Evolutionary conservation across 2,797 vertebrate species (phyloP), one percentile per base, ranked within the genome.

Genomic region (Danio tinwini): DNA sequence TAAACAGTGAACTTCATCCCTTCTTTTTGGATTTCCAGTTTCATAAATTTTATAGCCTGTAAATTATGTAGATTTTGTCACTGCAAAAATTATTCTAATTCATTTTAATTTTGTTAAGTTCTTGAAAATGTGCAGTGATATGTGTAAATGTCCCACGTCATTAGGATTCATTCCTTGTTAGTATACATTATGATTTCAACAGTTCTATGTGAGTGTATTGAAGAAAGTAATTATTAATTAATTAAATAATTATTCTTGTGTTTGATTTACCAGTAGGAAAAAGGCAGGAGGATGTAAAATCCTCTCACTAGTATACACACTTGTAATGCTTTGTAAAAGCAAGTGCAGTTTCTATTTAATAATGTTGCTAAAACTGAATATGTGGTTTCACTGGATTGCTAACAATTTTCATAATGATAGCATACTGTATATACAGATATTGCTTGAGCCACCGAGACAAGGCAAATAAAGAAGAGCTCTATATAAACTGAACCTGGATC

Each of bases 131-230:
- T 53, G 16, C 6, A n/a, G n/a, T n/a, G 29, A 4, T 19, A 70
- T 55, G 68, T 55, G 68, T 53, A 69, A 40, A 70, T 40, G 52
- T 70, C 49, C 52, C 49, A 40, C 9, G 40, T 70, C 37, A 17
- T 17, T 17, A 13, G 40, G 50, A 70, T 53, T 49, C 7, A 0
- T 39, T 50, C 45, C 10, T 40, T 16, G 14, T 14, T 14, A 50
- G 19, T 7, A 12, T 37, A 21, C 19, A 16, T 67, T 17, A 45
- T 44, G 52, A 17, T n/a, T n/a, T 58, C 21, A 29, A 58, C 0
- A 4, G 58, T 39, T 39, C 5, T 39, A 50, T 7, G 21, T 13
- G 0, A 45, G 39, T 56, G 52, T 5, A 21, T 17, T 19, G 6
- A 19, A 9, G 21, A 11, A 52, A 3, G 10, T 6, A 72, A 58